phyloP scores from a whole-genome alignment of 2,888 invertebrate species.

The Caenorhabditis uteleia region DNA sequence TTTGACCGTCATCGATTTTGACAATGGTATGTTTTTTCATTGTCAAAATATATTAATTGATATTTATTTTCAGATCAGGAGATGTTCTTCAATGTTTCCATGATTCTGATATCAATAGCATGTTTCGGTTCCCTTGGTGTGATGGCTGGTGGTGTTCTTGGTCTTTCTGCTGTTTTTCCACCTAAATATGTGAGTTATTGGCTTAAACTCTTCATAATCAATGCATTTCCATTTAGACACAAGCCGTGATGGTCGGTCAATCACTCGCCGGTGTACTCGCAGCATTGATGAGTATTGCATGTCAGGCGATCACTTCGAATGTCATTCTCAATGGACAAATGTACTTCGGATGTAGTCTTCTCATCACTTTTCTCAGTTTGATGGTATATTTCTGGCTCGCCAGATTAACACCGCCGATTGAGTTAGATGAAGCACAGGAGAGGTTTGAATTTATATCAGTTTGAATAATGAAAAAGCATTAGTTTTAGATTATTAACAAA shows the following conservation, averaged over 20 bases:
- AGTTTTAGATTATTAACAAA: not conserved
- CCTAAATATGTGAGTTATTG: conserved; percentile 39
- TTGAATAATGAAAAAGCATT: not conserved
- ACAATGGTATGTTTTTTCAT: conserved; percentile 21
- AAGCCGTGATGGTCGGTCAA: conserved; percentile 54
- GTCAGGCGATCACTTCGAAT: conserved; percentile 44
- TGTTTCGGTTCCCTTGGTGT: conserved; percentile 52
- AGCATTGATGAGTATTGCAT: conserved; percentile 26
- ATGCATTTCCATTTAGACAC: conserved; percentile 33
- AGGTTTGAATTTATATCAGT: not conserved
- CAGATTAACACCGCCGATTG: conserved; percentile 7
- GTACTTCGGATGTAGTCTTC: conserved; percentile 42
- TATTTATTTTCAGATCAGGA: conserved; percentile 32
- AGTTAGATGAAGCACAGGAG: conserved; percentile 4
- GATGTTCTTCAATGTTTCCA: conserved; percentile 46
- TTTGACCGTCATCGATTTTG: conserved; percentile 47
- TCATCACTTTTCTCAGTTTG: conserved; percentile 43
- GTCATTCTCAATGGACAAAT: conserved; percentile 49
- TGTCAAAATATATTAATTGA: conserved; percentile 1
- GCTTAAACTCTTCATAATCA: not conserved
- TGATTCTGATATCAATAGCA: conserved; percentile 40
- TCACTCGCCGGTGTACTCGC: conserved; percentile 47
- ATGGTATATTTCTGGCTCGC: conserved; percentile 40
- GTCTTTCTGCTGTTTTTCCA: conserved; percentile 45
- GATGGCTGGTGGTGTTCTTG: conserved; percentile 51